Evolutionary conservation across 1,140 invertebrate species (phyloP), one percentile per base, ranked within the genome.

Genomic region (Tetramorium simillimum): DNA sequence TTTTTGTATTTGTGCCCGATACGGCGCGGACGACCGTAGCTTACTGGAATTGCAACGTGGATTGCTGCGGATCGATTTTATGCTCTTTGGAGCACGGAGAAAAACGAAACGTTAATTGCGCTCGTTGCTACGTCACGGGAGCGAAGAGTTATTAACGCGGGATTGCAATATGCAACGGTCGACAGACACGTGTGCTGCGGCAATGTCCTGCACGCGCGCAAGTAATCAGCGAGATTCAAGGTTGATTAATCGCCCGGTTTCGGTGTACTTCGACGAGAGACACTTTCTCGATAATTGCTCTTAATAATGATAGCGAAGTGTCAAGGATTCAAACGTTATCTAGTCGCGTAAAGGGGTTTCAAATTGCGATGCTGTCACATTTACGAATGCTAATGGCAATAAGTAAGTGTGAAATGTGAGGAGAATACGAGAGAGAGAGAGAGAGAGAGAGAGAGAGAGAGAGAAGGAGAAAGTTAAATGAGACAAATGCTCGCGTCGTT

Each of bases 31-130:
- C 43, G 10, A 37, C 40, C 24, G 3, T 51, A 28, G 62, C 24
- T 72, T 33, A 43, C 24, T n/a, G 51, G 21, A 14, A 56, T 24
- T 40, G 43, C 43, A 24, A 5, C 10, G 21, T 28, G 65, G 37
- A 70, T 82, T 43, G 51, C 58, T 33, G 12, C 65, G 16, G 37
- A 72, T 82, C 78, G 65, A 82, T 82, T 82, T 73, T 46, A 46
- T 18, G 65, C 51, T 56, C 73, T 21, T 80, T 28, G 82, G 24
- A 72, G 24, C 67, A 16, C 24, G 24, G 67, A 21, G 40, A 82
- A 73, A 82, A 82, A 73, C 43, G 37, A 73, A 82, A 82, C 67
- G 67, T 21, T 82, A 82, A 82, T 82, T 73, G 67, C 51, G 51
- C 37, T 28, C 65, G 65, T 82, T 72, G 49, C 65, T 82, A 72